phyloP scores from a whole-genome alignment of 2,888 invertebrate species.

The Drosophila atroscutellata region DNA sequence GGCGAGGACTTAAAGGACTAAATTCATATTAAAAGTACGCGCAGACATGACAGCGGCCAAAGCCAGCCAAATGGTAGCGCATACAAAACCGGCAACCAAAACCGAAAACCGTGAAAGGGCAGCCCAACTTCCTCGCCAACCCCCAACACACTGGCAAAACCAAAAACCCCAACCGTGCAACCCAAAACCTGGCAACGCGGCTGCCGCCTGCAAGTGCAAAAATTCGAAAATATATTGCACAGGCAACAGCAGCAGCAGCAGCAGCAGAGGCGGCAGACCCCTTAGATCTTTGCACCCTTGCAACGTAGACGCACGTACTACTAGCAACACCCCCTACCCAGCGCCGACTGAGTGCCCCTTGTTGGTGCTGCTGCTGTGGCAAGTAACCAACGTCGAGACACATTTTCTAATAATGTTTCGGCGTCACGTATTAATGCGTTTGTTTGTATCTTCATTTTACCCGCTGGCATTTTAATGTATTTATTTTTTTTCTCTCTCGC shows the following conservation, averaged over 20 bases:
- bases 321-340: constrained; percentile 1
- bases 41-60: constrained; percentile 74
- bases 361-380: constrained; percentile 20
- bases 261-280: constrained; percentile 17
- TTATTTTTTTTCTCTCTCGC: constrained; percentile 61
- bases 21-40: constrained; percentile 79
- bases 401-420: constrained; percentile 79
- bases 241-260: constrained; percentile 20
- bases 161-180: constrained; percentile 14
- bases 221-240: constrained; percentile 76
- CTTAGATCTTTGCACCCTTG: constrained; percentile 3
- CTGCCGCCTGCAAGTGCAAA: constrained; percentile 53
- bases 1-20: constrained; percentile 75
- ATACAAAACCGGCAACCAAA: constrained; percentile 33
- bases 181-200: constrained; percentile 4
- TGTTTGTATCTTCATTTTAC: constrained; percentile 84
- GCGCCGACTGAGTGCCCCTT: background rate
- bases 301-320: constrained; percentile 68
- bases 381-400: constrained; percentile 78
- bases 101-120: constrained; percentile 28
- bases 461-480: constrained; percentile 83
- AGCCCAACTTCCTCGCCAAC: background rate
- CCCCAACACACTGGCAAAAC: background rate
- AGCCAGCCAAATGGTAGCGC: constrained; percentile 38
- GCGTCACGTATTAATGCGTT: constrained; percentile 83